Evolutionary conservation across 2,797 vertebrate species (phyloP).

Genomic region (Anableps anableps): DNA sequence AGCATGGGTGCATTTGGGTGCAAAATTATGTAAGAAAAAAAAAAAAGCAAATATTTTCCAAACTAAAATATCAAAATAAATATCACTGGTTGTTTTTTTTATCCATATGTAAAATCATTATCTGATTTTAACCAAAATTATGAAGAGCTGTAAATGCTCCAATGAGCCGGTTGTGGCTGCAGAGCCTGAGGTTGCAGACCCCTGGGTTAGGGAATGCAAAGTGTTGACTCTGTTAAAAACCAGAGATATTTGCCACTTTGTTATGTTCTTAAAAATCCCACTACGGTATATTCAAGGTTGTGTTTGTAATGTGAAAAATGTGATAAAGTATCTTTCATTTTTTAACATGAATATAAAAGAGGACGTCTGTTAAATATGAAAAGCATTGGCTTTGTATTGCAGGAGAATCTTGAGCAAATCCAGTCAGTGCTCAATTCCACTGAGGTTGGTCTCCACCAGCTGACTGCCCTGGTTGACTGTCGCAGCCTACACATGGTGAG

Average conservation of each 20-base stretch:
- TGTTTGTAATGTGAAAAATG: neutral
- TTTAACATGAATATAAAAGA: neutral
- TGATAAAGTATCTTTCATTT: neutral
- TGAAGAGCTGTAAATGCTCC: too few relatives aligned
- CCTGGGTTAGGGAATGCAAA: too few relatives aligned
- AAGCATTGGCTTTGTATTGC: slow-evolving; percentile 24
- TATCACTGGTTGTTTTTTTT: too few relatives aligned
- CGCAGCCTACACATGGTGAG: slow-evolving; percentile 96
- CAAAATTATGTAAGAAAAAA: too few relatives aligned
- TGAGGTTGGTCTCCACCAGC: slow-evolving; percentile 91
- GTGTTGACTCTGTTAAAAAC: too few relatives aligned
- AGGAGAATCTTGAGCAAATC: slow-evolving; percentile 87
- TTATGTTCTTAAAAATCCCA: neutral
- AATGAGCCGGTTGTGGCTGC: too few relatives aligned
- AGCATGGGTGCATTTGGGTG: too few relatives aligned
- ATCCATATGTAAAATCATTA: too few relatives aligned
- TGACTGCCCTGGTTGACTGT: slow-evolving; percentile 94
- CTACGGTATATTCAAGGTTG: neutral
- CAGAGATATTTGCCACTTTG: neutral
- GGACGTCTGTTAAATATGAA: slow-evolving; percentile 12
- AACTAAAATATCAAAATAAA: too few relatives aligned
- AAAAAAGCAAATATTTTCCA: too few relatives aligned
- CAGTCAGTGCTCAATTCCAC: slow-evolving; percentile 91
- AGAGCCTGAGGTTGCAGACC: too few relatives aligned
- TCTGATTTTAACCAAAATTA: too few relatives aligned